Conservation (phyloP, 2,113 vertebrate species). For the Galemys pyrenaicus region DNA sequence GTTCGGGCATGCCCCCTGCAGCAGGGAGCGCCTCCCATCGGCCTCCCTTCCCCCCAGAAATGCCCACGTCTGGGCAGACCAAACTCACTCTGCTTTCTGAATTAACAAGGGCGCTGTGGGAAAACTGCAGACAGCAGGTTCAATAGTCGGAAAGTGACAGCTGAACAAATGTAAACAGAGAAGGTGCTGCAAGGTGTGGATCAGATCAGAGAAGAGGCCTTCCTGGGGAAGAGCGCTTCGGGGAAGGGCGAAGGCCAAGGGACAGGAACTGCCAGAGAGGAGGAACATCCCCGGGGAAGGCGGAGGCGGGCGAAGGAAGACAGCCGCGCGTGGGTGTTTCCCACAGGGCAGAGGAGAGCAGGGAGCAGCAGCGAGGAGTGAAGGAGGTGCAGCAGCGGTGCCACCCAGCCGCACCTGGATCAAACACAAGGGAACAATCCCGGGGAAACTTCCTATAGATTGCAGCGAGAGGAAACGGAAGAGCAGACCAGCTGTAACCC, state of each 20-base stretch:
- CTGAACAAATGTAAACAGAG: not conserved
- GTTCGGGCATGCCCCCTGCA: not conserved
- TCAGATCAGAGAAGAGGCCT: not conserved
- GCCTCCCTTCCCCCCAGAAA: not conserved
- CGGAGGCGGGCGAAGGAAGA: no score
- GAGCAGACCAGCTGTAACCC: not conserved
- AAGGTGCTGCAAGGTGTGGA: not conserved
- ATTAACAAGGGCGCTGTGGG: not conserved
- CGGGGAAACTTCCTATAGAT: not conserved
- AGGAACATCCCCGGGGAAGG: not conserved
- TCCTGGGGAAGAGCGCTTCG: not conserved
- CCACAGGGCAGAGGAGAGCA: not conserved
- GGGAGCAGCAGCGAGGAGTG: not conserved
- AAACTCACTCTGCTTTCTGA: not conserved
- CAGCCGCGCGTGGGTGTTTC: no score
- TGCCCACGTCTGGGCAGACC: not conserved
- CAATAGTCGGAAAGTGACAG: constrained; percentile 17
- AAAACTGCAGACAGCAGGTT: not conserved
- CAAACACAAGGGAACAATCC: not conserved
- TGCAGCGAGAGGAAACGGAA: not conserved
- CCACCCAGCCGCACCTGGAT: not conserved
- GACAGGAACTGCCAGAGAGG: not conserved
- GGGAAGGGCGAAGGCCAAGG: not conserved
- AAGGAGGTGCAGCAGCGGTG: not conserved
- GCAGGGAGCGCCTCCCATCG: not conserved